Evolutionary conservation across 2,888 invertebrate species (phyloP).

Genomic region (Epistrophe eligans): DNA sequence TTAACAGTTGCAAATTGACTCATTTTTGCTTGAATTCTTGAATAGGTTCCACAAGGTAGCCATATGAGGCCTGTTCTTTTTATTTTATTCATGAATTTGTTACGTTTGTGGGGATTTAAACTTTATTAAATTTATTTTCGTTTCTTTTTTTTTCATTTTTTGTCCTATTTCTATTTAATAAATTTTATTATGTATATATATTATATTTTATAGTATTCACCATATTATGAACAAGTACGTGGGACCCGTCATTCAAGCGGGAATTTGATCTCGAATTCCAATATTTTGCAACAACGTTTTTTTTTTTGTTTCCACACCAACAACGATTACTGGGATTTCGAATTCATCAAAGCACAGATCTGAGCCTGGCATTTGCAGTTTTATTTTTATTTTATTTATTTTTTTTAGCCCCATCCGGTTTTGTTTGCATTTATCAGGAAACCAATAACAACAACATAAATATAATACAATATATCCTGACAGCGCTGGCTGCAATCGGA

Average conservation of each 20-base stretch:
- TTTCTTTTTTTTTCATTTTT: neutral
- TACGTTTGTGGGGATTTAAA: too few relatives aligned
- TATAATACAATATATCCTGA: conserved; percentile 27
- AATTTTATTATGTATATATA: too few relatives aligned
- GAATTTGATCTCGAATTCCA: neutral
- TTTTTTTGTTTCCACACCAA: neutral
- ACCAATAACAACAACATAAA: neutral
- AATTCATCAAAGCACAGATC: conserved; percentile 13
- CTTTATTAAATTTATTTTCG: too few relatives aligned
- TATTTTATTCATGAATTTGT: too few relatives aligned
- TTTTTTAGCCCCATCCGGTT: neutral
- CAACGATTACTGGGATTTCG: conserved; percentile 2
- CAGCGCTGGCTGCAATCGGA: conserved; percentile 9
- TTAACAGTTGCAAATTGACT: too few relatives aligned
- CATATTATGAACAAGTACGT: neutral
- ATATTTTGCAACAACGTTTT: neutral
- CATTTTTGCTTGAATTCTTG: neutral
- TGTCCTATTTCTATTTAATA: too few relatives aligned
- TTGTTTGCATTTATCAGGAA: conserved; percentile 15
- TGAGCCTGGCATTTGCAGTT: neutral
- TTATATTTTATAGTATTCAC: too few relatives aligned
- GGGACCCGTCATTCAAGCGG: too few relatives aligned
- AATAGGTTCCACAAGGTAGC: neutral
- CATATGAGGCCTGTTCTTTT: neutral
- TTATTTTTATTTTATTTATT: neutral